A percentile compares a stretch with the other conserved stretches of the same genome.
Evolutionary conservation across 2,888 invertebrate species (phyloP).

Genomic region (Hirtodrosophila cameraria): DNA sequence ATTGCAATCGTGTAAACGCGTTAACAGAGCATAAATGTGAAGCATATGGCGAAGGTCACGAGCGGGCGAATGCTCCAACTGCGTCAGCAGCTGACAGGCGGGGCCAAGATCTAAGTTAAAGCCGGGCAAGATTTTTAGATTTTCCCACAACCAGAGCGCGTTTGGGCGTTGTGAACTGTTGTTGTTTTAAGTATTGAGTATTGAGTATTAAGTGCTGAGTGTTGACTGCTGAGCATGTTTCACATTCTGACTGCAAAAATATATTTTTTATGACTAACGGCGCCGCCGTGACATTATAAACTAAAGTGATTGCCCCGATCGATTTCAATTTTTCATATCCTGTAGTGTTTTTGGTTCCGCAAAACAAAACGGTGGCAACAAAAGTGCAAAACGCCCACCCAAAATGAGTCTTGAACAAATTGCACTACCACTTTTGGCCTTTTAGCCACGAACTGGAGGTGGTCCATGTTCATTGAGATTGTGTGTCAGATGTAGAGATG

Average conservation of each 20-base stretch:
- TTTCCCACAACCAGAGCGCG: slow-evolving; percentile 62
- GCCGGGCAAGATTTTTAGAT: slow-evolving; percentile 20
- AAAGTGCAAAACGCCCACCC: slow-evolving; percentile 32
- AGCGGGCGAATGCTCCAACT: slow-evolving; percentile 47
- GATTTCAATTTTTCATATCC: slow-evolving; percentile 56
- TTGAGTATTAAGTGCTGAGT: slow-evolving; percentile 21
- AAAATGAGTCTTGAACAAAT: slow-evolving; percentile 40
- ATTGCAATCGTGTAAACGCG: slow-evolving; percentile 54
- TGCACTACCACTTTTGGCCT: slow-evolving; percentile 66
- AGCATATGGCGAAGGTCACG: slow-evolving; percentile 57
- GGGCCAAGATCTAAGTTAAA: slow-evolving; percentile 14
- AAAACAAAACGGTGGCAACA: slow-evolving; percentile 46
- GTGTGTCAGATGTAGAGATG: slow-evolving; percentile 13
- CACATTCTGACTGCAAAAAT: slow-evolving; percentile 7
- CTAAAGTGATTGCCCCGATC: slow-evolving; percentile 29
- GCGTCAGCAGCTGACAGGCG: slow-evolving; percentile 40
- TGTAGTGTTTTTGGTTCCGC: slow-evolving; percentile 57
- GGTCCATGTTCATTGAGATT: slow-evolving; percentile 17
- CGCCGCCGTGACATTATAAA: slow-evolving; percentile 51
- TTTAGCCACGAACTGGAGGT: slow-evolving; percentile 31
- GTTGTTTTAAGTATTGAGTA: slow-evolving; percentile 9
- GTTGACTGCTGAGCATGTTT: slow-evolving; percentile 32
- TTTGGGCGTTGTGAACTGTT: slow-evolving; percentile 50
- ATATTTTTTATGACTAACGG: slow-evolving; percentile 59
- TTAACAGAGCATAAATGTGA: slow-evolving; percentile 60